phyloP scores from a whole-genome alignment of 2,113 vertebrate genomes.

The Zosterops pallidus region DNA sequence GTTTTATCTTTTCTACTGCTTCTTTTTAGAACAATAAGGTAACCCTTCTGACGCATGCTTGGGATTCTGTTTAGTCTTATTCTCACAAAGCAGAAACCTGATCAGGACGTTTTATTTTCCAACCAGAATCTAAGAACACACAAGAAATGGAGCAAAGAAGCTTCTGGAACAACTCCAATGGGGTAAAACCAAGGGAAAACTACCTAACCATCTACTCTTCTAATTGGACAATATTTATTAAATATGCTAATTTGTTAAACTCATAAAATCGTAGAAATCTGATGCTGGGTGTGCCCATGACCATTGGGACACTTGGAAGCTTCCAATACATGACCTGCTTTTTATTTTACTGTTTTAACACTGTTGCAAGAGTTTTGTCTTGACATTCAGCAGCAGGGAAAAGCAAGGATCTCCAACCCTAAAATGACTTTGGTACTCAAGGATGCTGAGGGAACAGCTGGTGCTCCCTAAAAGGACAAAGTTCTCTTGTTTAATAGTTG shows the following conservation, averaged over 20 bases:
- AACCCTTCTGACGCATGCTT: background rate
- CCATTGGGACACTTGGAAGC: background rate
- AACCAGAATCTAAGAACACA: background rate
- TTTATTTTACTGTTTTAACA: background rate
- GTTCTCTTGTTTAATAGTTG: background rate
- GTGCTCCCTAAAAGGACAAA: background rate
- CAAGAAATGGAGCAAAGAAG: background rate
- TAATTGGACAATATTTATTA: background rate
- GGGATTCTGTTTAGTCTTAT: background rate
- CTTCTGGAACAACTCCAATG: background rate
- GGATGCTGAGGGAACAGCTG: background rate
- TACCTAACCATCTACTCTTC: background rate
- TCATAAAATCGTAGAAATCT: background rate
- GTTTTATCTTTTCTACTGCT: background rate
- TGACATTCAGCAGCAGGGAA: background rate
- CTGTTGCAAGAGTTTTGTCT: background rate
- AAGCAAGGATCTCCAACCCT: background rate
- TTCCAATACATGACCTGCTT: background rate
- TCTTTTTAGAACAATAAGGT: background rate
- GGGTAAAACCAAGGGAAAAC: background rate
- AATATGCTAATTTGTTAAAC: background rate
- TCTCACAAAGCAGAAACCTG: background rate
- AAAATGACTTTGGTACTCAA: background rate
- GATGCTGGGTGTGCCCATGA: background rate
- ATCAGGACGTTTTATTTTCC: background rate